Conservation (phyloP, 2,888 invertebrate genomes). For the Campoletis raptor region DNA sequence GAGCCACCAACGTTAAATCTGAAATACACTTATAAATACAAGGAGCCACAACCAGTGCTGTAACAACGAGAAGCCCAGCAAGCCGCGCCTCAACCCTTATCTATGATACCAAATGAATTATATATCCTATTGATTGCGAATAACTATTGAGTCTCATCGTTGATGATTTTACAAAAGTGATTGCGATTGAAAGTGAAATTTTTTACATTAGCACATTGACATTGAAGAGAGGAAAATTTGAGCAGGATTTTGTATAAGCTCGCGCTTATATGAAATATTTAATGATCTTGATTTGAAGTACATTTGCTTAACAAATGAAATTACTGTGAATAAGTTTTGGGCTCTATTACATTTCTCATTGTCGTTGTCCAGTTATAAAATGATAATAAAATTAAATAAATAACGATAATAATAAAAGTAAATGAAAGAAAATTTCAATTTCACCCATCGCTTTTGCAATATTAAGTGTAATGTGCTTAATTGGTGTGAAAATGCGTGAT, state of each 20-base stretch:
- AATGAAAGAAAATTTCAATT: slow-evolving; percentile 46
- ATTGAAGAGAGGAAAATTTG: background rate
- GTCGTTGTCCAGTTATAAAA: background rate
- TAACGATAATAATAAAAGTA: background rate
- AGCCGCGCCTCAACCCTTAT: slow-evolving; percentile 73
- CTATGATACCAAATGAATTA: slow-evolving; percentile 56
- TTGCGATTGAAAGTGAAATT: slow-evolving; percentile 33
- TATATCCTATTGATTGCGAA: slow-evolving; percentile 38
- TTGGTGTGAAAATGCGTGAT: slow-evolving; percentile 68
- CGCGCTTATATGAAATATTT: background rate
- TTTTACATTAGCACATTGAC: background rate
- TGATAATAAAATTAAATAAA: slow-evolving; percentile 30
- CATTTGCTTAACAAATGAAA: background rate
- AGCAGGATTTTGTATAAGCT: background rate
- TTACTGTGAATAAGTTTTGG: background rate
- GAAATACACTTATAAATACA: slow-evolving; percentile 80
- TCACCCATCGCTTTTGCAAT: slow-evolving; percentile 36
- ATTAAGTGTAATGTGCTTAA: slow-evolving; percentile 61
- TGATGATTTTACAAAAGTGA: slow-evolving; percentile 39
- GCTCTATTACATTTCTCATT: no score
- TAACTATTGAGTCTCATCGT: slow-evolving; percentile 53
- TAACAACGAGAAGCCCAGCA: slow-evolving; percentile 82
- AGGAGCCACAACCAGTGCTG: slow-evolving; percentile 83
- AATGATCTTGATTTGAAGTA: no score
- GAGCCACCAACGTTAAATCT: slow-evolving; percentile 81